Base-by-base conservation (phyloP, 1,140 invertebrate genomes). In the Dolichoris vasculosae region DNA sequence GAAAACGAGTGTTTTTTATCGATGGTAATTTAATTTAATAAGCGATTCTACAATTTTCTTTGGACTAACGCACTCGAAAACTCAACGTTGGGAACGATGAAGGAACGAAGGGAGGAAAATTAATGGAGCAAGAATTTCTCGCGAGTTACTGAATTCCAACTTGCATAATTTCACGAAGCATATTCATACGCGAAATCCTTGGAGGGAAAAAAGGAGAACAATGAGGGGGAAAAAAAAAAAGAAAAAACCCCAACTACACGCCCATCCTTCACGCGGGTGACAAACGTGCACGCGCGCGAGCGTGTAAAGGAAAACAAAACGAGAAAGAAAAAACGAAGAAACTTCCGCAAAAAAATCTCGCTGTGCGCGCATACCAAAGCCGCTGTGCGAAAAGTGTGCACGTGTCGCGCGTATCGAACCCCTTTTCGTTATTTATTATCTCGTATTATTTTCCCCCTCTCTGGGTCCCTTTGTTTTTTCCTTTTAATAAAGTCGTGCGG, bases 161-260 rank as follows among this genome's bases (percentile, higher is more conserved):
- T 69, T 69, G 67, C 67, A 69, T 69, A 69, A 69, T 69, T 69
- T 69, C 23, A 69, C 67, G 20, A 38, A 69, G 67, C 35, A 20
- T 38, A 69, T 40, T 30, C 43, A 46, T 75, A 46, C 26, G 30
- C 71, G 23, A 46, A 46, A 75, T 7, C 20, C 7, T 75, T 11
- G 20, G 20, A 59, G 3, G 30, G 0, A 1, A 67, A 13, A 67
- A 67, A 69, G 15, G 6, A 20, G 40, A 13, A n/a, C n/a, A 78
- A 35, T 6, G 11, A 35, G 38, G 55, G 46, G 17, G 23, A 26
- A 59, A 78, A 46, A 38, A 38, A 59, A 38, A 32, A 20, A 38
- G 8, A 8, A 6, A 11, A 17, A 78, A 78, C 35, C 15, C 2
- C 48, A 35, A n/a, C 48, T 17, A 55, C 76, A 59, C 40, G 76